Conservation (phyloP, 1,140 invertebrate species). For the Macrocentrus cingulum region DNA sequence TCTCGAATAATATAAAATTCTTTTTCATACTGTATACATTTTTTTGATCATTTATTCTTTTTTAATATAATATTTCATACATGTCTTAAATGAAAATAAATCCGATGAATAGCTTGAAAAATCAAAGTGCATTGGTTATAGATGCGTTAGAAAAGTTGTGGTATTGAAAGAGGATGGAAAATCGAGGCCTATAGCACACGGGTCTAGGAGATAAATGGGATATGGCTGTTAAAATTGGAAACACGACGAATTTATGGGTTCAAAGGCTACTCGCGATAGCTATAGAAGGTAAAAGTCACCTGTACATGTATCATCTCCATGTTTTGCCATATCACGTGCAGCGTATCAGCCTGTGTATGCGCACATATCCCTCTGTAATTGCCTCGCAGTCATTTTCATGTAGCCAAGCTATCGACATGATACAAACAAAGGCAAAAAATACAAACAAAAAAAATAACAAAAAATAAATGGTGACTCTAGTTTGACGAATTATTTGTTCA, state of each 20-base stretch:
- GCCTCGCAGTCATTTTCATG: slow-evolving; percentile 19
- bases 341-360: slow-evolving; percentile 8
- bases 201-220: slow-evolving; percentile 36
- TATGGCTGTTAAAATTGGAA: slow-evolving; percentile 41
- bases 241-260: slow-evolving; percentile 39
- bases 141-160: background rate
- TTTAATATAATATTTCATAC: too few species aligned
- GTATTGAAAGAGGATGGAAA: slow-evolving; percentile 19
- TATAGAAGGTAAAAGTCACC: too few species aligned
- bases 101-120: too few species aligned
- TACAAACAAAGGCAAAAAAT: background rate
- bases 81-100: too few species aligned
- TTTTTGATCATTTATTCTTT: too few species aligned
- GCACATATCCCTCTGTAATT: slow-evolving; percentile 4
- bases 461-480: slow-evolving; percentile 1
- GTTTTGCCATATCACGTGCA: slow-evolving; percentile 3
- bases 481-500: slow-evolving; percentile 24
- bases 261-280: slow-evolving; percentile 33
- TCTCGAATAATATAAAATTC: too few species aligned
- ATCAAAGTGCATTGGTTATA: too few species aligned
- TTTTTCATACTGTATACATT: too few species aligned
- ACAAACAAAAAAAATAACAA: background rate
- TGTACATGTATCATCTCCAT: slow-evolving; percentile 13
- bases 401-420: slow-evolving; percentile 18
- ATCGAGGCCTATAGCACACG: slow-evolving; percentile 22